Base-by-base conservation (phyloP, 2,797 vertebrate species). In the Lagocephalus sceleratus region DNA sequence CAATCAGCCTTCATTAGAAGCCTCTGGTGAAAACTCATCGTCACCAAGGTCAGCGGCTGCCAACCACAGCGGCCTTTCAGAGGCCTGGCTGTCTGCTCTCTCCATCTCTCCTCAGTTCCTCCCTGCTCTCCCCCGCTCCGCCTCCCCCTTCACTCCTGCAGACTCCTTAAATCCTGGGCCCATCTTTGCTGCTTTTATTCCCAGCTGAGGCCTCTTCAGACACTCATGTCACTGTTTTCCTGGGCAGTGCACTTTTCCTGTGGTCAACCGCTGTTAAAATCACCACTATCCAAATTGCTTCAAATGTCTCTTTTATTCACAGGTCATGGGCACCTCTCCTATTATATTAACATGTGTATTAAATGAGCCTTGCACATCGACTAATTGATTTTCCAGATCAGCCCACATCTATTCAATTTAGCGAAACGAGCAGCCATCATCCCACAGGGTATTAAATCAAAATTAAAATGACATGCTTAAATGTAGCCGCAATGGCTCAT, bases 1-100 rank as follows among this genome's bases (percentile, higher is more conserved):
- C 89, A 91, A 92, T 92, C 90, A 91, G 90, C 84, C 85, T 87
- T 91, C 88, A 92, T 91, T 91, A 91, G 87, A 87, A 87, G 81
- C 77, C 86, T 87, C 86, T 90, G 81, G 85, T 86, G 86, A 85
- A 89, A 89, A 88, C 69, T 84, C 85, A 81, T 90, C 81, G 79
- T 80, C 87, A 78, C 85, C 89, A 90, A 91, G 91, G 91, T 92
- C 91, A 90, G 84, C 65, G 54, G 54, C 86, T 85, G 83, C 86
- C 84, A 83, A 85, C 82, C 83, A 85, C 84, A 72, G 57, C 78
- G 69, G 81, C 85, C 86, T 85, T 88, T 88, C 73, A 86, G 71
- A 79, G 79, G 66, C 82, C 67, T 35, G 55, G 58, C 77, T 85
- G 79, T 87, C 81, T 87, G 60, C 65, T 60, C 75, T 78, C 79